Conservation (phyloP, 2,113 vertebrate genomes). For the Pterocles burchelli region DNA sequence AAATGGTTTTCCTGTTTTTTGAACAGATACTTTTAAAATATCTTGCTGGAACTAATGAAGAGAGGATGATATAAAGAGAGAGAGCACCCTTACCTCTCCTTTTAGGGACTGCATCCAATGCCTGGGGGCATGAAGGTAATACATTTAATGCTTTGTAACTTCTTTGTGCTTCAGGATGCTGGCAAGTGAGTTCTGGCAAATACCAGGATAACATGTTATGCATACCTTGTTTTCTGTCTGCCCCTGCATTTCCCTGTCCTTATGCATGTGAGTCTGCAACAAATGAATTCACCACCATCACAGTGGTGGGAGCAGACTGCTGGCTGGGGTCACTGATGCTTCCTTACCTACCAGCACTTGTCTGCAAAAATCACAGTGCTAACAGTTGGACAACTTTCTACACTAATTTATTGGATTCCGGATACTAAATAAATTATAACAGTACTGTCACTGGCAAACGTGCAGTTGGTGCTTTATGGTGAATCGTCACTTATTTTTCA, state of each 20-base stretch:
- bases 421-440: neutral
- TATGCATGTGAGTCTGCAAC: rapidly evolving
- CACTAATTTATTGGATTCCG: neutral
- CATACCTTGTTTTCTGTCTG: neutral
- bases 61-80: neutral
- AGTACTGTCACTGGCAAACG: neutral
- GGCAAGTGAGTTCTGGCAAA: neutral
- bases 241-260: neutral
- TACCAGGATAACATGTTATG: neutral
- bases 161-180: neutral
- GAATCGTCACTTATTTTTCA: neutral
- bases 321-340: neutral
- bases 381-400: neutral
- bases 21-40: neutral
- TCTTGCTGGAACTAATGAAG: neutral
- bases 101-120: neutral
- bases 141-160: neutral
- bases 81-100: neutral
- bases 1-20: constrained; percentile 9
- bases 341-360: neutral
- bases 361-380: neutral
- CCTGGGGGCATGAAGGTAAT: neutral
- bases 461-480: neutral
- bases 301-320: neutral
- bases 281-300: neutral